A percentile compares a stretch with the other conserved stretches of the same genome.
These are phyloP conservation scores for Phoeniculus purpureus DNA, from an alignment of 2,797 vertebrate genomes.

Conservation along the genomic window DNA sequence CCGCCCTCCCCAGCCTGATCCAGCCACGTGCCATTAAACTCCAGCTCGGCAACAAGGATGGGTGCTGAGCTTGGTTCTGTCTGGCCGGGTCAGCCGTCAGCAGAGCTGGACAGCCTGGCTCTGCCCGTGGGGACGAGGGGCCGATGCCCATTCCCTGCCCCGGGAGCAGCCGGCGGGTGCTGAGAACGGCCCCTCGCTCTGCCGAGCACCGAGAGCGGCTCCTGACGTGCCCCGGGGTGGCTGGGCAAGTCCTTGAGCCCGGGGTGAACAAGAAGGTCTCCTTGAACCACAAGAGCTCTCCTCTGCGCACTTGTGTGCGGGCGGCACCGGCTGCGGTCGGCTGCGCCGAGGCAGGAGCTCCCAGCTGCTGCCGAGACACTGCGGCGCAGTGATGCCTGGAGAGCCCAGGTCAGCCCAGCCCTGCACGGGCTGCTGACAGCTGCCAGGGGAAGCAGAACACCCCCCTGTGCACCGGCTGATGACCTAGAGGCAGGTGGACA, in stretches of 20 bases:
- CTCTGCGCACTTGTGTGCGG: background rate
- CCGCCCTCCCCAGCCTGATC: background rate
- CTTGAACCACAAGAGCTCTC: slow-evolving; percentile 57
- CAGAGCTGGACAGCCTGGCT: background rate
- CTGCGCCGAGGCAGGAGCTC: background rate
- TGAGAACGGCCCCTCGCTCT: accelerated
- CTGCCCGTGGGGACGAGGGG: accelerated
- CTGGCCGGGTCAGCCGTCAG: background rate
- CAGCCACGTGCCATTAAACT: background rate
- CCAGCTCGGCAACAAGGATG: slow-evolving; percentile 5
- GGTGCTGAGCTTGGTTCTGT: slow-evolving; percentile 1
- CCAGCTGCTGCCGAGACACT: background rate
- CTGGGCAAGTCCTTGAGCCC: background rate
- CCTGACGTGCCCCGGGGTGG: accelerated
- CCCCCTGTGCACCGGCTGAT: background rate
- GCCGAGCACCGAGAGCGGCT: background rate
- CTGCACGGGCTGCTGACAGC: background rate
- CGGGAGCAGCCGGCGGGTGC: background rate
- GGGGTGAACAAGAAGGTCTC: background rate
- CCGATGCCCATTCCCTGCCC: accelerated
- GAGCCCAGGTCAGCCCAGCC: background rate
- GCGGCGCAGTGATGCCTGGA: background rate
- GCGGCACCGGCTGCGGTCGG: accelerated
- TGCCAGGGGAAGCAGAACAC: background rate
- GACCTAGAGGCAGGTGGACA: background rate